A percentile compares a stretch with the other conserved stretches of the same genome.
Conservation (phyloP, 2,888 invertebrate species). For the Brachypterus glaber region DNA sequence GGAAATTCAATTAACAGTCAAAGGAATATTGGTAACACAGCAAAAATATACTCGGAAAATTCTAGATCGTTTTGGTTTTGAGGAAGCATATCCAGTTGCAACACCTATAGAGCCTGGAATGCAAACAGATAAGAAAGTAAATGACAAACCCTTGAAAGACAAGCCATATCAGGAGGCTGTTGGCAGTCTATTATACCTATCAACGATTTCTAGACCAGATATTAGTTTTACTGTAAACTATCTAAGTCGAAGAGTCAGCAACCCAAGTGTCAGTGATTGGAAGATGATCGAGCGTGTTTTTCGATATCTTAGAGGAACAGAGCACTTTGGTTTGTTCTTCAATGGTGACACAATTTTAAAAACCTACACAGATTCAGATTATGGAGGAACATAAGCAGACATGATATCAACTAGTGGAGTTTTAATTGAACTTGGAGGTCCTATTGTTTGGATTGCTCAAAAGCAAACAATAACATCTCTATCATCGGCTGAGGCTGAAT, state of each 20-base stretch:
- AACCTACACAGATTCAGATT: constrained; percentile 16
- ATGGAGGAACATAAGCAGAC: too few species aligned
- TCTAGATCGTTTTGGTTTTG: constrained; percentile 4
- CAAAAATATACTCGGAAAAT: constrained; percentile 23
- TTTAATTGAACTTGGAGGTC: constrained; percentile 23
- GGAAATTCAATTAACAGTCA: constrained; percentile 19
- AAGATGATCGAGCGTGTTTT: constrained; percentile 21
- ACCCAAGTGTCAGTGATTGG: constrained; percentile 17
- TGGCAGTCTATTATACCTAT: constrained; percentile 12
- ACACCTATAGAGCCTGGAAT: constrained; percentile 26
- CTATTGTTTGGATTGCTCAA: constrained; percentile 23
- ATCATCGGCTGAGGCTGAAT: constrained; percentile 29
- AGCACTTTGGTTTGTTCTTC: constrained; percentile 22
- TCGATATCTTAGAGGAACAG: constrained; percentile 22
- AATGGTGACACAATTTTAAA: constrained; percentile 14
- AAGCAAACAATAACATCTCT: constrained; percentile 19
- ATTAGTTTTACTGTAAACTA: constrained; percentile 27
- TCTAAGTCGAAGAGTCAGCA: constrained; percentile 16
- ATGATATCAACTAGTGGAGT: constrained; percentile 27
- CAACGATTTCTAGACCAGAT: constrained; percentile 25
- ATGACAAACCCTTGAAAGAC: constrained; percentile 12
- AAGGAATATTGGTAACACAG: constrained; percentile 26
- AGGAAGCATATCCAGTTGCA: constrained; percentile 1
- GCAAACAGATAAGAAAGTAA: constrained; percentile 17
- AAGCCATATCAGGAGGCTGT: constrained; percentile 14